Percentiles rank a stretch among this genome's conserved stretches.
Evolutionary conservation across 2,888 invertebrate species (phyloP).

Genomic region (Osedax fenrisi): DNA sequence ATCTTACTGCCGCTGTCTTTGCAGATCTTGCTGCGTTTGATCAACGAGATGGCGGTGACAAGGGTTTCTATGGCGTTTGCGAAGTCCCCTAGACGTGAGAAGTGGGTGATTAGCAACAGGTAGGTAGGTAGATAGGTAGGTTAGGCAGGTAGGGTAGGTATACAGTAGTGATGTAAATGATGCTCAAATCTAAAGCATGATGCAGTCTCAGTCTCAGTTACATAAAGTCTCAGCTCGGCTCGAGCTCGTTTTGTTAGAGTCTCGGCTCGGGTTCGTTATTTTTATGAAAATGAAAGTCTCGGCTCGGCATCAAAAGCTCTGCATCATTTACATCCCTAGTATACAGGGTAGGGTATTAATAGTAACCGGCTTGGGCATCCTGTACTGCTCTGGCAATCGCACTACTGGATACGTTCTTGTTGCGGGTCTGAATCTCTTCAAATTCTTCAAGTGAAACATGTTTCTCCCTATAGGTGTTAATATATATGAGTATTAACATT

Average conservation of each 20-base stretch:
- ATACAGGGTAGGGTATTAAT: neutral
- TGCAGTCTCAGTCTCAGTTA: no score
- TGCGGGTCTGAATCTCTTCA: slow-evolving; percentile 92
- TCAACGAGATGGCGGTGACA: slow-evolving; percentile 92
- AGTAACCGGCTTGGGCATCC: slow-evolving; percentile 88
- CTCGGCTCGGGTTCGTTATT: no score
- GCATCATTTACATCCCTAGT: no score
- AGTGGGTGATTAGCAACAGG: slow-evolving; percentile 23
- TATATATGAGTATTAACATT: no score
- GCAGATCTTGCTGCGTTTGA: slow-evolving; percentile 90
- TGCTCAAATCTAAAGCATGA: no score
- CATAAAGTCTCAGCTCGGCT: no score
- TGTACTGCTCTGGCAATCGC: slow-evolving; percentile 93
- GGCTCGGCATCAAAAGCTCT: no score
- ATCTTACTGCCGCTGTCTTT: slow-evolving; percentile 95
- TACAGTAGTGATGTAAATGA: no score
- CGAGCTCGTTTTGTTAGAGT: no score
- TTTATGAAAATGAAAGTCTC: no score
- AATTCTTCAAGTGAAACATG: slow-evolving; percentile 62
- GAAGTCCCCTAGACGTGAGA: slow-evolving; percentile 69
- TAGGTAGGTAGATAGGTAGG: neutral
- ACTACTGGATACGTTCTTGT: slow-evolving; percentile 88
- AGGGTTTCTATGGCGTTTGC: slow-evolving; percentile 95
- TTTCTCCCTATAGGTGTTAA: neutral
- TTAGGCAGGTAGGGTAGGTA: neutral